Percentiles rank a stretch among this genome's conserved stretches.
Evolutionary conservation across 2,888 invertebrate genomes (phyloP).

Genomic region (Hedychridium roseum): DNA sequence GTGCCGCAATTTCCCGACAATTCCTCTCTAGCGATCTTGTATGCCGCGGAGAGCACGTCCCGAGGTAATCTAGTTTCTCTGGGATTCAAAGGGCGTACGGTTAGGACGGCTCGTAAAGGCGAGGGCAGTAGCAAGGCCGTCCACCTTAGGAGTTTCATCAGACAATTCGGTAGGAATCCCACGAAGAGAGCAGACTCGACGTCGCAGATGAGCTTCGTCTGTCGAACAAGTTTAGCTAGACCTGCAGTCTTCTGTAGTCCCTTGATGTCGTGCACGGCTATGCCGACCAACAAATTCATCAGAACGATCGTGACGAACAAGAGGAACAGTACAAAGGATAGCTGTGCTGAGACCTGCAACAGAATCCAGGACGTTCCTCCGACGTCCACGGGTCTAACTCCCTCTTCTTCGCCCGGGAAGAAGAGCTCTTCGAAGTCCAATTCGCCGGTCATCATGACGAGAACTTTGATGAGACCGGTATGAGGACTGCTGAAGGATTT

Average conservation of each 20-base stretch:
- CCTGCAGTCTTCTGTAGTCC: conserved; percentile 87
- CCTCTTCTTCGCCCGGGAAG: conserved; percentile 70
- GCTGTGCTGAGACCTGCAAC: conserved; percentile 81
- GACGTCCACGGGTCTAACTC: conserved; percentile 67
- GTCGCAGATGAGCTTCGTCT: conserved; percentile 87
- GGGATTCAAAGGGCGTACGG: conserved; percentile 84
- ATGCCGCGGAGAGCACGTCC: conserved; percentile 81
- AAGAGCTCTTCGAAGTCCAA: conserved; percentile 79
- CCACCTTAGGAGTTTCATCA: conserved; percentile 78
- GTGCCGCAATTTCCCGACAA: no score
- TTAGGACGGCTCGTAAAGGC: conserved; percentile 81
- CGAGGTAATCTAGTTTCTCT: conserved; percentile 82
- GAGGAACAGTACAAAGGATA: conserved; percentile 81
- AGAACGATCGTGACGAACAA: conserved; percentile 85
- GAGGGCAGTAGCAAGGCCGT: conserved; percentile 83
- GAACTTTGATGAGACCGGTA: conserved; percentile 83
- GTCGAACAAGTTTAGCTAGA: conserved; percentile 81
- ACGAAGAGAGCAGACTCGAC: conserved; percentile 84
- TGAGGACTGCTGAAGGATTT: conserved; percentile 85
- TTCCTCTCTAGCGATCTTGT: conserved; percentile 82
- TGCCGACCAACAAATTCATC: conserved; percentile 87
- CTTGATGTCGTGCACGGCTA: conserved; percentile 88
- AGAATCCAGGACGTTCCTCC: conserved; percentile 66
- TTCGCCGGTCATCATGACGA: conserved; percentile 92
- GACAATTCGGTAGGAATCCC: conserved; percentile 78